Base-by-base conservation (phyloP, 2,113 vertebrate genomes). In the Oxyruncus cristatus region DNA sequence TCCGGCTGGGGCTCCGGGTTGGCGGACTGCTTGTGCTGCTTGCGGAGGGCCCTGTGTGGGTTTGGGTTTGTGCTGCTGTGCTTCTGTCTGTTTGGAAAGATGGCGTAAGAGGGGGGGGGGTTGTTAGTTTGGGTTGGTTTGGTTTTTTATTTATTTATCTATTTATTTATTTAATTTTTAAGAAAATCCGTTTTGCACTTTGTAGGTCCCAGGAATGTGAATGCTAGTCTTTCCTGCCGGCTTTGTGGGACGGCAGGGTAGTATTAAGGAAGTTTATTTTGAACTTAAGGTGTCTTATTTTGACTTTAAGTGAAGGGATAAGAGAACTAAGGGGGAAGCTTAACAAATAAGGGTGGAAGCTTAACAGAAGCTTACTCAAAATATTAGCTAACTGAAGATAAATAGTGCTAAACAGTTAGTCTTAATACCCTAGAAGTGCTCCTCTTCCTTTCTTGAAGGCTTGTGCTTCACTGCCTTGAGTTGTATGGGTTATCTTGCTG, bases 181-280 rank as follows among this genome's bases (percentile, higher is more conserved):
- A 23, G 15, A 6, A 39, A 71, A 56, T 16, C 83, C 35, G 19
- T 14, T 84, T 50, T 46, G 42, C 11, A 0, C 21, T 55, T 50
- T 21, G 6, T 7, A 30, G 67, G 39, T 15, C 28, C 28, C n/a
- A 8, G 77, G 56, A 71, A 50, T 47, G 56, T 59, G 77, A 59
- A n/a, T 18, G 67, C 61, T 30, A 35, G 7, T 2, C 18, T 78
- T 86, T 42, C 35, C 55, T 67, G 44, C 12, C 0, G 5, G 86
- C 58, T 93, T 66, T 77, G 72, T 32, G 66, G 37, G 67, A 15
- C 6, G 11, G 8, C 24, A 27, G 27, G 27, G 23, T 50, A 22
- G 50, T 32, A 5, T 67, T 70, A 72, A 55, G 68, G 26, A 62
- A 78, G 84, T 81, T 95, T 89, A 12, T 73, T 83, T 88, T 93